Evolutionary conservation across 2,888 invertebrate genomes (phyloP).

Genomic region (Oscheius sp.): DNA sequence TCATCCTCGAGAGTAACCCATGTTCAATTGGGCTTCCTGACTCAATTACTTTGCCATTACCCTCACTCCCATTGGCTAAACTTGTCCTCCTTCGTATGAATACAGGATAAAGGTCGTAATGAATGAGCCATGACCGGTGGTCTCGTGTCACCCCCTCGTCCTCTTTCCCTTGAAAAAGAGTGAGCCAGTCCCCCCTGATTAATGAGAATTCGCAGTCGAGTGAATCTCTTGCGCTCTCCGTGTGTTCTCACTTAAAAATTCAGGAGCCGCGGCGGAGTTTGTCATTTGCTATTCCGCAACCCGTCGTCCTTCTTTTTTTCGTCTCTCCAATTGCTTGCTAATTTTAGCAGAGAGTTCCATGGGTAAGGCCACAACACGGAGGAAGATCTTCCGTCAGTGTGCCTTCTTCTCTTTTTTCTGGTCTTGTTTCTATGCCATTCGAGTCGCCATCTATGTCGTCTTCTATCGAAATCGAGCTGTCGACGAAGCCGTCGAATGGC

Average conservation of each 20-base stretch:
- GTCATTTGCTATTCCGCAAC: slow-evolving; percentile 27
- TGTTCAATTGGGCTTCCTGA: neutral
- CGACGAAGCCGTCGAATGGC: slow-evolving; percentile 32
- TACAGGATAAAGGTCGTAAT: neutral
- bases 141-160: neutral
- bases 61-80: too few species aligned
- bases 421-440: slow-evolving; percentile 34
- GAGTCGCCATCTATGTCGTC: slow-evolving; percentile 29
- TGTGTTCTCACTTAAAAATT: slow-evolving; percentile 22
- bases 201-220: slow-evolving; percentile 1
- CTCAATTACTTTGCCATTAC: too few species aligned
- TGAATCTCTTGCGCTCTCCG: neutral
- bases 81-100: neutral
- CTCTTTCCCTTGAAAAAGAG: neutral
- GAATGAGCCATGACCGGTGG: neutral
- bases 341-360: neutral
- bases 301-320: neutral
- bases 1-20: neutral
- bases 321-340: neutral
- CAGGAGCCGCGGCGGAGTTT: slow-evolving; percentile 5
- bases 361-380: neutral
- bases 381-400: slow-evolving; percentile 33
- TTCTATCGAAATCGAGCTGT: neutral
- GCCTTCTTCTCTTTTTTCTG: slow-evolving; percentile 38
- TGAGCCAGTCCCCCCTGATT: too few species aligned